A percentile compares a stretch with the other conserved stretches of the same genome.
These are phyloP conservation scores for Drosophila setifemur DNA, from an alignment of 1,140 invertebrate species.

Conservation along the genomic window DNA sequence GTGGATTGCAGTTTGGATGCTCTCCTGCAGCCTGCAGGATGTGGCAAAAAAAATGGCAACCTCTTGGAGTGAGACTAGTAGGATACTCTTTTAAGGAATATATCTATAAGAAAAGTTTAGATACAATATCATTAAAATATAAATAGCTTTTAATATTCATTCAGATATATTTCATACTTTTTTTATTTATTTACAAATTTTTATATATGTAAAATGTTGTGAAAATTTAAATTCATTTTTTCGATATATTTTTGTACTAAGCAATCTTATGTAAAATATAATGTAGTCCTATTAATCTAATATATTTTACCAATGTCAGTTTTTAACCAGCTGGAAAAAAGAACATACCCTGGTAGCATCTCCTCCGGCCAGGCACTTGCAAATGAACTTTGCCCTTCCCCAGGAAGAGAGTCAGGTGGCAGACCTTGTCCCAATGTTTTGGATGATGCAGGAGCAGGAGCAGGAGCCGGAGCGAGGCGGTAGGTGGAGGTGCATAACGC, in stretches of 20 bases:
- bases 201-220: too few relatives aligned
- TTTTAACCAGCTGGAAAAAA: not conserved
- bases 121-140: too few relatives aligned
- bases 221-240: too few relatives aligned
- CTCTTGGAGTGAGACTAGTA: not conserved
- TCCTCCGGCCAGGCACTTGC: slow-evolving; percentile 37
- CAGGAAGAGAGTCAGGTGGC: slow-evolving; percentile 1
- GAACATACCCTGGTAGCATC: not conserved
- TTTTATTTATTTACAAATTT: too few relatives aligned
- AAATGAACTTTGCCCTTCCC: slow-evolving; percentile 42
- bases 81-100: too few relatives aligned
- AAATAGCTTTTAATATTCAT: too few relatives aligned
- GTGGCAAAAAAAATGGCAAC: slow-evolving; percentile 4
- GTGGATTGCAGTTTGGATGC: slow-evolving; percentile 65
- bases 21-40: slow-evolving; percentile 1
- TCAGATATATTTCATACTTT: too few relatives aligned
- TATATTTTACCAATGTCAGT: too few relatives aligned
- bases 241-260: too few relatives aligned
- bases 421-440: slow-evolving; percentile 6
- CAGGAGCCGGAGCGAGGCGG: not conserved
- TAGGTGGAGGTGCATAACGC: slow-evolving; percentile 44
- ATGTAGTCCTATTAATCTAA: too few relatives aligned
- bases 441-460: not conserved
- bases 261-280: too few relatives aligned
- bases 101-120: too few relatives aligned